Base-by-base conservation (phyloP, 2,113 vertebrate species). In the Siniperca chuatsi region DNA sequence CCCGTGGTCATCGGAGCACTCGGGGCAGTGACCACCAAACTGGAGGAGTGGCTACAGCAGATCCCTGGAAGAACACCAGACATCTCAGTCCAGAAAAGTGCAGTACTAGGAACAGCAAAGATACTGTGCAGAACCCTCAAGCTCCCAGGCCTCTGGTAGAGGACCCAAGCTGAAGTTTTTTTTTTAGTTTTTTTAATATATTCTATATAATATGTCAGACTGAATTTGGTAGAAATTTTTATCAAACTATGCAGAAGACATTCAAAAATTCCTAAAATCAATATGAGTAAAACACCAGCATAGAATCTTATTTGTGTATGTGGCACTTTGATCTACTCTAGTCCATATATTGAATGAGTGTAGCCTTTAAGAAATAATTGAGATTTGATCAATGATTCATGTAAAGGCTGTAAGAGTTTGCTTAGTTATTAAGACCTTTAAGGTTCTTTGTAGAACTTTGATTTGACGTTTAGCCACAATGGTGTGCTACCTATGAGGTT, bases 371-470 rank as follows among this genome's bases (percentile, higher is more conserved):
- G 8, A 70, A 70, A 69, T 61, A 7, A 44, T 16, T 50, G 6
- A 6, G 1, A 60, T 75, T 15, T 64, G 44, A 75, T 62, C 12
- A 57, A 25, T 66, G 71, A 66, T 33, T 72, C 9, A 72, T 40
- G 15, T 54, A 23, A 57, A 68, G 9, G 40, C 62, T 44, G 37
- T 71, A 40, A 77, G 20, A 23, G 21, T 78, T 78, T 83, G 13
- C 21, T n/a, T 67, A 44, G 12, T 25, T 21, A 57, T 57, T 44
- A 48, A 46, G 25, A 11, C 5, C 29, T 40, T 40, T 4, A 55
- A 46, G 46, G 52, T 42, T 29, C 8, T 55, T 11, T n/a, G 11
- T 10, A 33, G 4, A 65, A 40, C 42, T 44, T 44, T 1, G 0
- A 4, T 11, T 54, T 16, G 0, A n/a, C 15, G 21, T 48, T 61